phyloP scores from a whole-genome alignment of 2,888 invertebrate genomes.

The Hydrotaea cyrtoneurina region DNA sequence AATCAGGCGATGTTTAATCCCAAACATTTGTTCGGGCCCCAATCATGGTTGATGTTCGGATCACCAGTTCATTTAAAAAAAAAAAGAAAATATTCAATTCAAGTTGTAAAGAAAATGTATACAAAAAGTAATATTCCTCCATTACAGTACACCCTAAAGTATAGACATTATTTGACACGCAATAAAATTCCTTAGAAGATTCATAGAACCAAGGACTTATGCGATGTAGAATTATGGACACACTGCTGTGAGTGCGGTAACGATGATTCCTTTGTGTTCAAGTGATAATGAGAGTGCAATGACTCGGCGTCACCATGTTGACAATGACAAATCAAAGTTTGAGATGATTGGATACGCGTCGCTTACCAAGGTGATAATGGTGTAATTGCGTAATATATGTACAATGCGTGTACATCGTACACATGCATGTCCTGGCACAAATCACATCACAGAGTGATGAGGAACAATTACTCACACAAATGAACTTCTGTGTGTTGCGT shows the following conservation, averaged over 20 bases:
- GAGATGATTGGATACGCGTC: slow-evolving; percentile 46
- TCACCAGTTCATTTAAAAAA: too few relatives aligned
- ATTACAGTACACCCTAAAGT: too few relatives aligned
- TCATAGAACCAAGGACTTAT: background rate
- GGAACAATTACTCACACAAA: background rate
- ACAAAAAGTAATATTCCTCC: too few relatives aligned
- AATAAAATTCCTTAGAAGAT: background rate
- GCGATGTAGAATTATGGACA: background rate
- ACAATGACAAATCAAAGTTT: slow-evolving; percentile 60
- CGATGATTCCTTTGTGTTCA: slow-evolving; percentile 35
- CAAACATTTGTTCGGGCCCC: too few relatives aligned
- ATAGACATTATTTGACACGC: background rate
- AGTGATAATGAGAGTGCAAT: slow-evolving; percentile 56
- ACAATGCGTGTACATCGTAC: slow-evolving; percentile 45
- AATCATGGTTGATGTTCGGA: too few relatives aligned
- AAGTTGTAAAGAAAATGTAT: too few relatives aligned
- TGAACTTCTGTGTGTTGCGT: too few relatives aligned
- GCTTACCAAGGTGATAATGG: slow-evolving; percentile 55
- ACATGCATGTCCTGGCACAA: slow-evolving; percentile 4
- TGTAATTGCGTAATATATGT: slow-evolving; percentile 56
- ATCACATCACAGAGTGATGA: background rate
- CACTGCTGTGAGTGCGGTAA: background rate
- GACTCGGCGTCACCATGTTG: slow-evolving; percentile 45
- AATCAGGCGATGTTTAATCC: too few relatives aligned
- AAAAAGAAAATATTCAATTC: too few relatives aligned